Evolutionary conservation across 2,888 invertebrate genomes (phyloP).

Genomic region (Dasypogon diadema): DNA sequence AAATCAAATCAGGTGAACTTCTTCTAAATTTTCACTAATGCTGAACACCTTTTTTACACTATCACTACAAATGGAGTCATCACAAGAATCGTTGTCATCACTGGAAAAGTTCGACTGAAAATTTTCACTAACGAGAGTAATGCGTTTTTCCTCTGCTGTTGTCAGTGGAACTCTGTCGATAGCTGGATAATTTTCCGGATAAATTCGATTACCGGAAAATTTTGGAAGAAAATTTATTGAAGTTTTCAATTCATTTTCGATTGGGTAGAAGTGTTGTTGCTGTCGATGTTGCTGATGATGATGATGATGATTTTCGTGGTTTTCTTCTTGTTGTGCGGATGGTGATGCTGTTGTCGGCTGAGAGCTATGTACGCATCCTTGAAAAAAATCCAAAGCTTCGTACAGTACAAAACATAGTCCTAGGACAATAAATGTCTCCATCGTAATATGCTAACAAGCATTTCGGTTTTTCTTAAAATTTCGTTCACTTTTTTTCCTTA

Average conservation of each 20-base stretch:
- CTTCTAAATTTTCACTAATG: conserved; percentile 56
- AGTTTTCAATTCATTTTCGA: conserved; percentile 58
- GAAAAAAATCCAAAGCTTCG: conserved; percentile 76
- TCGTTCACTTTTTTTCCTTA: not conserved
- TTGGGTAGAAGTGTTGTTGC: conserved; percentile 54
- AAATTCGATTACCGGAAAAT: conserved; percentile 64
- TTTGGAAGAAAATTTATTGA: conserved; percentile 64
- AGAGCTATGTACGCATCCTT: conserved; percentile 69
- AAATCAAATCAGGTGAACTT: conserved; percentile 32
- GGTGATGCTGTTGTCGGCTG: conserved; percentile 63
- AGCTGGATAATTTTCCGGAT: conserved; percentile 62
- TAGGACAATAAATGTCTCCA: conserved; percentile 77
- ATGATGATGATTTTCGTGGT: conserved; percentile 62
- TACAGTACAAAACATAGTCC: conserved; percentile 77
- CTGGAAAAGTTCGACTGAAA: not conserved
- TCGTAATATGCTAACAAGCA: conserved; percentile 60
- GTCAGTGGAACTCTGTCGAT: conserved; percentile 64
- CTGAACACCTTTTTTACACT: conserved; percentile 55
- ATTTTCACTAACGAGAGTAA: conserved; percentile 51
- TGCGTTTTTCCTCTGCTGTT: not conserved
- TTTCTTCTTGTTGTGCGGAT: conserved; percentile 65
- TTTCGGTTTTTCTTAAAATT: conserved; percentile 27
- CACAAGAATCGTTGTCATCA: conserved; percentile 51
- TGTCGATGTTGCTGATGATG: not conserved
- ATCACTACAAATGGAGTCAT: conserved; percentile 50